These are phyloP conservation scores for Lathronympha strigana DNA, from an alignment of 2,888 invertebrate species.

Conservation along the genomic window DNA sequence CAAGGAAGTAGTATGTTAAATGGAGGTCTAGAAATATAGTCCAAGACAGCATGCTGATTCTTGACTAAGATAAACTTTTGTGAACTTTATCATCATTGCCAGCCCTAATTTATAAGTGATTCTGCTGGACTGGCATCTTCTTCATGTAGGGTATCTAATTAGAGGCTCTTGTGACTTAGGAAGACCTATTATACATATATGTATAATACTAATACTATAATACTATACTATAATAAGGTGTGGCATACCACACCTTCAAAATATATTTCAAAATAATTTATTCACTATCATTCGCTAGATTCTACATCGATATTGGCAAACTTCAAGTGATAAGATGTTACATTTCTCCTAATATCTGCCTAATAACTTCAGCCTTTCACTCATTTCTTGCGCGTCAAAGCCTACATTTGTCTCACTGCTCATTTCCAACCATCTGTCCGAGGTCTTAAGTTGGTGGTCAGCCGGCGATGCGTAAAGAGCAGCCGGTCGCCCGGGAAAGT, in stretches of 20 bases:
- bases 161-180: too few relatives aligned
- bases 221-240: too few relatives aligned
- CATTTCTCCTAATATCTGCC: not conserved
- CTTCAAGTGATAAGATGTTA: not conserved
- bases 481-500: conserved; percentile 66
- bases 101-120: too few relatives aligned
- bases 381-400: conserved; percentile 1
- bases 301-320: not conserved
- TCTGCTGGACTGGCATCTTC: too few relatives aligned
- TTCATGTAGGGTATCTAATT: too few relatives aligned
- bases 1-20: not conserved
- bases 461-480: conserved; percentile 60
- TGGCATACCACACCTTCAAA: too few relatives aligned
- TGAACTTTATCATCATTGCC: not conserved
- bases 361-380: not conserved
- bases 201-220: too few relatives aligned
- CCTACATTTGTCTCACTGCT: conserved; percentile 10
- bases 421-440: conserved; percentile 29
- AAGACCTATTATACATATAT: too few relatives aligned
- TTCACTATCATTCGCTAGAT: too few relatives aligned
- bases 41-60: not conserved
- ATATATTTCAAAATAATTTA: too few relatives aligned
- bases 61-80: not conserved
- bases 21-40: not conserved
- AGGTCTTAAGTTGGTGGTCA: conserved; percentile 46